These are phyloP conservation scores for Athetis lepigone DNA, from an alignment of 2,888 invertebrate species.

Conservation along the genomic window DNA sequence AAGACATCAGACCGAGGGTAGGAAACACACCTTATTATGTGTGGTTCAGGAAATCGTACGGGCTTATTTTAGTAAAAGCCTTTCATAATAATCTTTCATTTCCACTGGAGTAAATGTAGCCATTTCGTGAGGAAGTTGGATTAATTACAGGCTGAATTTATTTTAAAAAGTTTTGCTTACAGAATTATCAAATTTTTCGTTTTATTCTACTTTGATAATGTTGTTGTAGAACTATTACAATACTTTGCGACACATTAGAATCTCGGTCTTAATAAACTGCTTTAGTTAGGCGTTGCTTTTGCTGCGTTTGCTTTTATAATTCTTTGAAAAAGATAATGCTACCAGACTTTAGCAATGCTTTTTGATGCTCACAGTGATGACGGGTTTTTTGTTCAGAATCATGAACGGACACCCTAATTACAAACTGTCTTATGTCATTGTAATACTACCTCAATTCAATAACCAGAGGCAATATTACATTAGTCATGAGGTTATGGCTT, in stretches of 20 bases:
- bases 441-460: constrained; percentile 34
- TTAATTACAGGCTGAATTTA: constrained; percentile 1
- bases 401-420: constrained; percentile 11
- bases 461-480: constrained; percentile 47
- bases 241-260: not conserved
- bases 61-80: constrained; percentile 77
- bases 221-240: not conserved
- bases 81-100: constrained; percentile 53
- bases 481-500: constrained; percentile 56
- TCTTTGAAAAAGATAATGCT: not conserved
- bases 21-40: constrained; percentile 80
- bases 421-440: constrained; percentile 16
- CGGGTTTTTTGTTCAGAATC: not conserved
- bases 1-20: constrained; percentile 84
- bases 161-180: not conserved
- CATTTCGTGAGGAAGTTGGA: constrained; percentile 3
- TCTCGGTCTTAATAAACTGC: not conserved
- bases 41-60: constrained; percentile 77
- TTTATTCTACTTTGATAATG: not conserved
- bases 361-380: not conserved
- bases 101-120: constrained; percentile 19
- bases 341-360: too few species aligned
- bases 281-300: not conserved
- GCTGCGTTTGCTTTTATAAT: too few species aligned
- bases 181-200: not conserved